Evolutionary conservation across 2,113 vertebrate species (phyloP), one percentile per base, ranked within the genome.

Genomic region (Tragulus kanchil): DNA sequence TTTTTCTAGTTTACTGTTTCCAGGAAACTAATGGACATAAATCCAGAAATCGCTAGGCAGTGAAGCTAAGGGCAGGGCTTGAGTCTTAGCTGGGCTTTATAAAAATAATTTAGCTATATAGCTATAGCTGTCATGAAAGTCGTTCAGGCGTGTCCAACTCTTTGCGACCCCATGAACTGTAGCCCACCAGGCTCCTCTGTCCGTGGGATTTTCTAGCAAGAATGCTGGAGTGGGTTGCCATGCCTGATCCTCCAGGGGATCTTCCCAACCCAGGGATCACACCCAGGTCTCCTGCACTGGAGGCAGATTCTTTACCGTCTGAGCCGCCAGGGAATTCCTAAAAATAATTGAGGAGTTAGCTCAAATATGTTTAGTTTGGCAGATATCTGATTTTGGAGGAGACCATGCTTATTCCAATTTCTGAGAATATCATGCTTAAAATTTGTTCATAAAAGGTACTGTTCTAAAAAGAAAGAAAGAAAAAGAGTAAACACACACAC

Each of bases 361-460:
- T 86, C n/a, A 65, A 4, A 86, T 89, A 36, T 85, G 52, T 92
- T 85, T 83, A 62, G 87, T 89, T 81, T 92, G 45, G 25, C 28
- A 25, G 85, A 6, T 93, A 62, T 79, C 65, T 81, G 54, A 69
- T 75, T 97, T 94, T 93, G 56, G 36, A 93, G 52, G 28, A 90
- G 65, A 36, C 54, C 26, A 10, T 69, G 64, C 67, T 52, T 97
- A 36, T 77, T 85, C 25, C 15, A 84, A 4, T 84, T 87, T 86
- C 64, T 94, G 25, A 85, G 78, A 85, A 23, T 78, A 61, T 62
- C 31, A 12, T 73, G 19, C 64, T 64, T 92, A 93, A 86, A 61
- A 31, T 71, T 26, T 93, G 23, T 95, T 71, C 69, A 28, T 45
- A 79, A 78, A 94, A 83, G 23, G 2, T 69, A 14, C 25, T 84